Percentiles rank a stretch among this genome's conserved stretches.
Conservation (phyloP, 2,888 invertebrate species). For the Lepidochitona cinerea region DNA sequence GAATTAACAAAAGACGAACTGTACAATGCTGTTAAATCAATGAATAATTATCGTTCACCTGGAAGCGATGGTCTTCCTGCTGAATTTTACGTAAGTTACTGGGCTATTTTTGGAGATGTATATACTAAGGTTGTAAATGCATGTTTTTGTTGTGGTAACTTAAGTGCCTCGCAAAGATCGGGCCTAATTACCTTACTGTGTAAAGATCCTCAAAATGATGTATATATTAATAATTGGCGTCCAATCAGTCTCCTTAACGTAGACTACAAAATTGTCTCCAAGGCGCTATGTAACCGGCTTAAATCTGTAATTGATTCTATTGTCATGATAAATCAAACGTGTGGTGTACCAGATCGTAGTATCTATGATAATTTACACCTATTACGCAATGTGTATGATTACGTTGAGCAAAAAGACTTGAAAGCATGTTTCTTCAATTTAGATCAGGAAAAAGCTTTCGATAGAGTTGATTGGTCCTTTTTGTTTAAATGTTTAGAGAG, state of each 20-base stretch:
- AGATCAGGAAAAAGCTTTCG: conserved; percentile 45
- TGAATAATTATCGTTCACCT: no score
- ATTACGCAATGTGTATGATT: conserved; percentile 30
- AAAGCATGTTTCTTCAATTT: conserved; percentile 28
- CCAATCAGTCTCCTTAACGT: no score
- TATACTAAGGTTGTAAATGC: conserved; percentile 16
- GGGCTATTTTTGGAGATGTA: no score
- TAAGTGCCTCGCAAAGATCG: conserved; percentile 17
- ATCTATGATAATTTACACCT: conserved; percentile 39
- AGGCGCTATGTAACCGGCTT: no score
- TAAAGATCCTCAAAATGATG: conserved; percentile 29
- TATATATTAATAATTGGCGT: no score
- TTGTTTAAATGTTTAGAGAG: conserved; percentile 29
- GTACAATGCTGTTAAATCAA: neutral
- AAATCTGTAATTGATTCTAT: no score
- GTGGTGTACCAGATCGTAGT: conserved; percentile 32
- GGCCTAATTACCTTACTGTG: conserved; percentile 32
- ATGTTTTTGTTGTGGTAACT: conserved; percentile 14
- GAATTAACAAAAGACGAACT: neutral
- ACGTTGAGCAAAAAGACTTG: conserved; percentile 31
- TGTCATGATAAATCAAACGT: no score
- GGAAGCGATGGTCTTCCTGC: no score
- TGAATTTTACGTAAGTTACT: no score
- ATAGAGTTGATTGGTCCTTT: conserved; percentile 34
- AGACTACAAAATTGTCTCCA: no score